Percentiles rank a stretch among this genome's conserved stretches.
Evolutionary conservation across 2,113 vertebrate species (phyloP).

Genomic region (Cromileptes altivelis): DNA sequence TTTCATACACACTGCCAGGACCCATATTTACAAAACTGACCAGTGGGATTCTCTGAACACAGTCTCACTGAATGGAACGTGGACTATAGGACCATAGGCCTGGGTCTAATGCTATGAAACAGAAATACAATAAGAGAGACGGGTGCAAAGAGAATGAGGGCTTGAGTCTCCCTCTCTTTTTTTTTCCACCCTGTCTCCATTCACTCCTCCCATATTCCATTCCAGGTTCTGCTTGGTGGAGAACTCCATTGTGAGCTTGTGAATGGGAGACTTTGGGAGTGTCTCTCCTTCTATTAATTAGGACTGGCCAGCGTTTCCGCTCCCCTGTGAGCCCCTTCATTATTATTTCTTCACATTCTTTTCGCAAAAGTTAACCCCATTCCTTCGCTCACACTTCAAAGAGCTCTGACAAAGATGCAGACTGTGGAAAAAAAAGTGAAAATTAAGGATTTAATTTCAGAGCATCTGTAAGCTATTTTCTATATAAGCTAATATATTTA

Average conservation of each 20-base stretch:
- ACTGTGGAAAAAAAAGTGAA: background rate
- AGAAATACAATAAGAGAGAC: slow-evolving; percentile 70
- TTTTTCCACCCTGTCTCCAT: slow-evolving; percentile 67
- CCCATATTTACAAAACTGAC: slow-evolving; percentile 84
- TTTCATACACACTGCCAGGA: slow-evolving; percentile 70
- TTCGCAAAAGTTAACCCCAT: slow-evolving; percentile 78
- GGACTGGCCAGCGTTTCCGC: slow-evolving; percentile 87
- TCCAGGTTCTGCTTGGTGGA: slow-evolving; percentile 90
- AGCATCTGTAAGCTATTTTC: background rate
- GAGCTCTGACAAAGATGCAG: slow-evolving; percentile 56
- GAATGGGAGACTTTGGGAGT: slow-evolving; percentile 90
- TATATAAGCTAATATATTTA: background rate
- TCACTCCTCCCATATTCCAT: slow-evolving; percentile 85
- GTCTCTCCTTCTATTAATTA: slow-evolving; percentile 90
- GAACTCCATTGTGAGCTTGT: slow-evolving; percentile 87
- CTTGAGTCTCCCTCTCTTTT: slow-evolving; percentile 51
- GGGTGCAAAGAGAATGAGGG: slow-evolving; percentile 63
- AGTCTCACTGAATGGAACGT: slow-evolving; percentile 66
- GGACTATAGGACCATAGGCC: slow-evolving; percentile 65
- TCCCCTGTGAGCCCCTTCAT: slow-evolving; percentile 85
- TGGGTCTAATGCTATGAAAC: slow-evolving; percentile 72
- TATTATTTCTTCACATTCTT: slow-evolving; percentile 85
- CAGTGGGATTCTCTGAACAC: slow-evolving; percentile 75
- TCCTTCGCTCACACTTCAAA: slow-evolving; percentile 81
- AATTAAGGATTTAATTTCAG: slow-evolving; percentile 3